A percentile compares a stretch with the other conserved stretches of the same genome.
These are phyloP conservation scores for Furcula furcula DNA, from an alignment of 2,888 invertebrate species.

Conservation along the genomic window DNA sequence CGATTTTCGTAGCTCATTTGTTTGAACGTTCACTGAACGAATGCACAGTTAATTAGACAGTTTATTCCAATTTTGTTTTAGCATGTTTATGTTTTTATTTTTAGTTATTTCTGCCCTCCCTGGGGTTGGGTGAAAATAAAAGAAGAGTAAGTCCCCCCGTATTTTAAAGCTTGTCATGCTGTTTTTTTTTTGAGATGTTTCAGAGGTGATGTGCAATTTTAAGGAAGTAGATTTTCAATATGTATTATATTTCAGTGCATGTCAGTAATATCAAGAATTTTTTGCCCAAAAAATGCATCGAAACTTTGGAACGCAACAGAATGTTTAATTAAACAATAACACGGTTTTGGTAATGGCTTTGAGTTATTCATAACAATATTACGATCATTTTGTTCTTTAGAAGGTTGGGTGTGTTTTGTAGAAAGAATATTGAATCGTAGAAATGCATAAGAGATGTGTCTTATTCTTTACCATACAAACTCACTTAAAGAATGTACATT, in stretches of 20 bases:
- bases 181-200: slow-evolving; percentile 45
- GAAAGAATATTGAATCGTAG: slow-evolving; percentile 16
- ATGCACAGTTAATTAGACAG: too few species aligned
- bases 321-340: background rate
- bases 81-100: slow-evolving; percentile 62
- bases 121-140: slow-evolving; percentile 69
- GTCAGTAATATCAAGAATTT: slow-evolving; percentile 19
- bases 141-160: slow-evolving; percentile 68
- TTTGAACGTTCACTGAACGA: slow-evolving; percentile 14
- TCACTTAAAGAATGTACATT: background rate
- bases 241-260: slow-evolving; percentile 33
- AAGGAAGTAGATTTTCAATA: slow-evolving; percentile 30
- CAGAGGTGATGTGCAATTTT: slow-evolving; percentile 41
- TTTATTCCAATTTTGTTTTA: slow-evolving; percentile 44
- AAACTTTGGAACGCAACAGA: background rate
- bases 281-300: background rate
- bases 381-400: slow-evolving; percentile 15
- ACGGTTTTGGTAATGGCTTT: slow-evolving; percentile 11
- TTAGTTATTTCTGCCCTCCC: slow-evolving; percentile 74
- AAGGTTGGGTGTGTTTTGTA: slow-evolving; percentile 32
- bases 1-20: slow-evolving; percentile 18
- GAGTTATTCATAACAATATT: slow-evolving; percentile 5
- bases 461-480: background rate
- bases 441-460: background rate
- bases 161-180: slow-evolving; percentile 63